Percentiles rank a stretch among this genome's conserved stretches.
These are phyloP conservation scores for Bellardia pandia DNA, from an alignment of 2,888 invertebrate genomes.

Conservation along the genomic window DNA sequence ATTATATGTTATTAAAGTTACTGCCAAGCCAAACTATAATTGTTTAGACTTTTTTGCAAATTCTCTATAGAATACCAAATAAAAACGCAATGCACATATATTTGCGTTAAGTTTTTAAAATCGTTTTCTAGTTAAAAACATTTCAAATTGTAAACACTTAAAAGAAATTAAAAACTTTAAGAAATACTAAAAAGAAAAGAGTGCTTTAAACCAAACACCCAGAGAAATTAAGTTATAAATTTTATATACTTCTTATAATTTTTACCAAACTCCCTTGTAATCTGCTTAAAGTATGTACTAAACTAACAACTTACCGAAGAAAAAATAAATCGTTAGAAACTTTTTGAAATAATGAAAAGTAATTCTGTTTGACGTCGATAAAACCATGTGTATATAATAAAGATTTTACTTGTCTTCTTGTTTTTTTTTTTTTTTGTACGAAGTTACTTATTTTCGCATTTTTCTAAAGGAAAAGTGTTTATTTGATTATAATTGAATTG, in stretches of 20 bases:
- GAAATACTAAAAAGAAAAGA: not conserved
- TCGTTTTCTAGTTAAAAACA: not conserved
- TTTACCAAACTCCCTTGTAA: not conserved
- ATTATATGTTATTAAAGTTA: too few species aligned
- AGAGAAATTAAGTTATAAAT: conserved; percentile 3
- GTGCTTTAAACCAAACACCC: not conserved
- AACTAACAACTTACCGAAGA: not conserved
- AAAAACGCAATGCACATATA: too few species aligned
- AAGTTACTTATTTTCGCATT: not conserved
- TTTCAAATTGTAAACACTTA: not conserved
- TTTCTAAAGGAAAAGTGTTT: not conserved
- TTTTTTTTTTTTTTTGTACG: not conserved
- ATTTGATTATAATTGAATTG: conserved; percentile 44
- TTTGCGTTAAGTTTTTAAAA: not conserved
- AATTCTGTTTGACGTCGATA: conserved; percentile 58
- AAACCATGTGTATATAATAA: not conserved
- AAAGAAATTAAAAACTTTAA: not conserved
- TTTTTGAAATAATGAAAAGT: conserved; percentile 41
- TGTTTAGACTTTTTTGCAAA: too few species aligned
- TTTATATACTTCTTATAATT: conserved; percentile 6
- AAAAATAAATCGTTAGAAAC: conserved; percentile 4
- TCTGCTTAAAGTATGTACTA: not conserved
- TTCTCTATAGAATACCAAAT: too few species aligned
- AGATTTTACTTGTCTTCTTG: conserved; percentile 34
- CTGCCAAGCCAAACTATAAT: too few species aligned